Conservation (phyloP, 2,888 invertebrate species). For the Polyommatus icarus region DNA sequence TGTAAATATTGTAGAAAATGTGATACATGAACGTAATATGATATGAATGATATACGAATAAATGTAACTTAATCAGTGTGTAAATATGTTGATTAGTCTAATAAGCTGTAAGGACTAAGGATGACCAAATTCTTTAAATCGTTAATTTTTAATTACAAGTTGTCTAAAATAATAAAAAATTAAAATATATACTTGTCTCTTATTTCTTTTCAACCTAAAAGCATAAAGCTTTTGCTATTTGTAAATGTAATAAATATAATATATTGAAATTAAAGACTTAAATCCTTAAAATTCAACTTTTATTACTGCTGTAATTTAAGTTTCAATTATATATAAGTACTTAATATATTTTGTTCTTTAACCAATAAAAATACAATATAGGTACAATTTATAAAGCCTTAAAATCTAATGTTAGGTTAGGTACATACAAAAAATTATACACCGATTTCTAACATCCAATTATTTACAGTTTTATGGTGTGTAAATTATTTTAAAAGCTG, state of each 20-base stretch:
- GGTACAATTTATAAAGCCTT: not conserved
- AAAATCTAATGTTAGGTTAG: not conserved
- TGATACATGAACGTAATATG: not conserved
- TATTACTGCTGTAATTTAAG: constrained; percentile 6
- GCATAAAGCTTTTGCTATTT: not conserved
- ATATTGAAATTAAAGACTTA: not conserved
- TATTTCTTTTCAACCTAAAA: not conserved
- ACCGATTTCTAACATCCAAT: not conserved
- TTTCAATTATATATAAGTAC: not conserved
- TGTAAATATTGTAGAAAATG: constrained; percentile 20
- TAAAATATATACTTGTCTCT: not conserved
- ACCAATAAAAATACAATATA: constrained; percentile 5
- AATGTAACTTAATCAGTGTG: constrained; percentile 14
- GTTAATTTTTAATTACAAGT: constrained; percentile 5
- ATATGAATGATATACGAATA: not conserved
- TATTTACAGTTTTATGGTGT: no score
- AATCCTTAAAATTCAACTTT: constrained; percentile 14
- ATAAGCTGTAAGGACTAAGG: constrained; percentile 15
- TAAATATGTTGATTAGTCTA: constrained; percentile 26
- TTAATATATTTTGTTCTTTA: not conserved
- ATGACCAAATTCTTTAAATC: constrained; percentile 23
- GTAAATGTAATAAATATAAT: not conserved
- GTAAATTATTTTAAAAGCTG: no score
- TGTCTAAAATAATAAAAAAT: not conserved
- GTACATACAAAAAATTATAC: no score